Percentiles rank a stretch among this genome's conserved stretches.
Evolutionary conservation across 2,113 vertebrate species (phyloP).

Genomic region (Nycticebus coucang): DNA sequence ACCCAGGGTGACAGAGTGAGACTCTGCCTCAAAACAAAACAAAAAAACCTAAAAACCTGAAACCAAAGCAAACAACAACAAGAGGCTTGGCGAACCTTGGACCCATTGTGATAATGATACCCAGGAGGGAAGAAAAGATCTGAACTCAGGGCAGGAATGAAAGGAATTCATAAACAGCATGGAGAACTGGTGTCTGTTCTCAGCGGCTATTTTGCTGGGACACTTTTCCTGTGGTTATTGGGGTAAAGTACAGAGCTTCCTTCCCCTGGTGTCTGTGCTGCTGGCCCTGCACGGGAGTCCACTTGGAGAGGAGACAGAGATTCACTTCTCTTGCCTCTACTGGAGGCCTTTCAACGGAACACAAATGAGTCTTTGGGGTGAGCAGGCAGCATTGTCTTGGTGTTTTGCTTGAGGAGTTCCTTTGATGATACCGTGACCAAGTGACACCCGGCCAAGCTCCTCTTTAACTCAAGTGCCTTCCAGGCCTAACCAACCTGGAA

Average conservation of each 20-base stretch:
- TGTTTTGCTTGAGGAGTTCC: neutral
- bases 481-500: neutral
- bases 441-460: neutral
- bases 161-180: neutral
- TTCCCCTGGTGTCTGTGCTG: accelerated
- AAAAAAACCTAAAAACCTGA: neutral
- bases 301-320: neutral
- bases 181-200: neutral
- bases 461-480: neutral
- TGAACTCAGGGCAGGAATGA: neutral
- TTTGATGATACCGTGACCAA: neutral
- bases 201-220: neutral
- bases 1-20: too few relatives aligned
- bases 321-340: accelerated
- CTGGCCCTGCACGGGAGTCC: accelerated
- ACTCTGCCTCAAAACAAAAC: too few relatives aligned
- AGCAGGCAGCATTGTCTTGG: neutral
- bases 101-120: neutral
- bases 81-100: neutral
- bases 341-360: neutral
- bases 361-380: neutral
- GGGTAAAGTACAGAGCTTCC: neutral
- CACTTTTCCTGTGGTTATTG: neutral
- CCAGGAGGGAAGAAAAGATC: neutral
- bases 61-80: neutral